These are phyloP conservation scores for Reinhardtius hippoglossoides DNA, from an alignment of 2,113 vertebrate species.

Conservation along the genomic window DNA sequence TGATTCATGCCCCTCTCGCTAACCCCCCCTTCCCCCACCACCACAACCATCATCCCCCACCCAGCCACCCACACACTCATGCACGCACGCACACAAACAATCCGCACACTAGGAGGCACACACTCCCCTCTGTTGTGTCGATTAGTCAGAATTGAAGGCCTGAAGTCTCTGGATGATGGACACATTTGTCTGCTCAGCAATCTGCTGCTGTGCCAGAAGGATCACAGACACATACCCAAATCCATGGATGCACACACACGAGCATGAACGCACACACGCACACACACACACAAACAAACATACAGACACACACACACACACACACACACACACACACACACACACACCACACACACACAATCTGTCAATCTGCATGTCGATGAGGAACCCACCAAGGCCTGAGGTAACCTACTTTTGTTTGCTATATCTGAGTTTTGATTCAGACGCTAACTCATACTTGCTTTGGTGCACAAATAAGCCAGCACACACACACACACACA, in stretches of 20 bases:
- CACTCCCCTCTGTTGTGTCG: slow-evolving; percentile 46
- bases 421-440: slow-evolving; percentile 36
- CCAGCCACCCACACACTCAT: neutral
- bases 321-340: slow-evolving; percentile 11
- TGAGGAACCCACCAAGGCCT: slow-evolving; percentile 52
- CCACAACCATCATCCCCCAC: too few relatives aligned
- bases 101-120: neutral
- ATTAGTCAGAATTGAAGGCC: slow-evolving; percentile 72
- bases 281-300: neutral
- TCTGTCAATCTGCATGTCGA: slow-evolving; percentile 40
- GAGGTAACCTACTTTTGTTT: slow-evolving; percentile 65
- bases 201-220: slow-evolving; percentile 59
- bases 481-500: neutral
- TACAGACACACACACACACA: neutral
- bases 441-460: slow-evolving; percentile 16
- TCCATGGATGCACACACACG: slow-evolving; percentile 12
- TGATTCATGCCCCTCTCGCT: slow-evolving; percentile 16
- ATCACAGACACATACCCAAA: slow-evolving; percentile 26
- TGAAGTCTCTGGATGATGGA: slow-evolving; percentile 72
- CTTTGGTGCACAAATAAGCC: slow-evolving; percentile 1
- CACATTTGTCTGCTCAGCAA: slow-evolving; percentile 80
- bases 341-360: neutral
- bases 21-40: neutral
- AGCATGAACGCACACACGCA: neutral
- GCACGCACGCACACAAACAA: slow-evolving; percentile 13